Base-by-base conservation (phyloP, 1,140 invertebrate species). In the Caligus rogercresseyi region DNA sequence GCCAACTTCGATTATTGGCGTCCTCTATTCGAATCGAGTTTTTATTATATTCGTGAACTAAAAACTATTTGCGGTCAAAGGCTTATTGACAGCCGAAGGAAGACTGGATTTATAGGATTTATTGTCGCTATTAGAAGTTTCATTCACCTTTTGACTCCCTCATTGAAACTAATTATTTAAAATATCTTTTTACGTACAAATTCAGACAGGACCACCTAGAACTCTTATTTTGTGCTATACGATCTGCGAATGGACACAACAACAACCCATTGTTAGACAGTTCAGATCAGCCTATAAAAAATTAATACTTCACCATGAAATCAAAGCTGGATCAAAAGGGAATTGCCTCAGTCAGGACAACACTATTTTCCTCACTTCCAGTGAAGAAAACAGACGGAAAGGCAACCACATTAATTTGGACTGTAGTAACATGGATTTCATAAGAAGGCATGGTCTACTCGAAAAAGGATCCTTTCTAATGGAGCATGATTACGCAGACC, bases 151-250 rank as follows among this genome's bases (percentile, higher is more conserved):
- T 13, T 25, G n/a, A 63, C 16, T 20, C 19, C 14, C 53, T 65
- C 20, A 52, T 65, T 14, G 51, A 25, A 55, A 21, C 16, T 43
- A 24, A 3, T 1, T 18, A 20, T 66, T 31, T 25, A 1, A 11
- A 66, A 65, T 55, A 26, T 65, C 14, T 43, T 57, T 43, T 43
- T 3, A 70, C 69, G 1, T 71, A 73, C 63, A 74, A 72, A 67
- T 59, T 74, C 3, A 69, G 67, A 16, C 72, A 74, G 66, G 71
- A 75, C 65, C 71, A 74, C 64, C 20, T 74, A 13, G 71, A 75
- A 69, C 54, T 73, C 25, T 71, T 74, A n/a, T 76, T 76, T 62
- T 62, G 67, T n/a, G 52, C 20, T 1, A 68, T 75, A n/a, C 25
- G 73, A 55, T 58, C 65, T 43, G 62, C 68, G 26, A 69, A 69